Evolutionary conservation across 2,888 invertebrate species (phyloP), one percentile per base, ranked within the genome.

Genomic region (Cancer borealis): DNA sequence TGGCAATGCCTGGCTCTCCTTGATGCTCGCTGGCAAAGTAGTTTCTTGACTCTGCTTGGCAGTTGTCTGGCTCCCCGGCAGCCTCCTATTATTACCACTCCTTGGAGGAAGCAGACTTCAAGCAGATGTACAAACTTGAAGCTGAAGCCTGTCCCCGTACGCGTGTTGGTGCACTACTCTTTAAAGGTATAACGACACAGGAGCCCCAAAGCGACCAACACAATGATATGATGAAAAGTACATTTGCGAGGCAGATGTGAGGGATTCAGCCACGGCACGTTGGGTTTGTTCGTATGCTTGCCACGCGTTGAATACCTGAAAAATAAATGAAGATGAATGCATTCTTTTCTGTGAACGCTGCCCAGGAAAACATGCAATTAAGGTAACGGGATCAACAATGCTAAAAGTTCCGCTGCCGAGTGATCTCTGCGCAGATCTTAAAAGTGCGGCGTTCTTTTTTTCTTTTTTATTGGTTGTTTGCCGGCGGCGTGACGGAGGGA

Each of bases 301-400:
- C 73, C 73, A 26, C 73, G 73, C 21, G 73, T n/a, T n/a, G 73
- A 73, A 26, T 26, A 73, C n/a, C 73, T 26, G 73, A 26, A 73
- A 73, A 73, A 73, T 26, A 14, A 14, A 73, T 14, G 73, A n/a
- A 73, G 73, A 26, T 26, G 21, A 26, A 73, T n/a, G n/a, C 54
- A 73, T 73, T 73, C 26, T 73, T 26, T 26, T 8, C 73, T 73
- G 73, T 73, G 73, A 73, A 26, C 17, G 73, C 73, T 26, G 3
- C n/a, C 73, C 73, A 73, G n/a, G 73, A 73, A 73, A 73, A 73
- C 73, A 73, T 73, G 73, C 26, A 73, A n/a, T 73, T 73, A 73
- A n/a, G 73, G 26, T n/a, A 73, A 73, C 73, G n/a, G 26, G 73
- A 26, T 73, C 26, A 26, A 5, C 26, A 73, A 4, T 73, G 54